phyloP scores from a whole-genome alignment of 2,888 invertebrate genomes.

The Troglohyphantes excavatus region DNA sequence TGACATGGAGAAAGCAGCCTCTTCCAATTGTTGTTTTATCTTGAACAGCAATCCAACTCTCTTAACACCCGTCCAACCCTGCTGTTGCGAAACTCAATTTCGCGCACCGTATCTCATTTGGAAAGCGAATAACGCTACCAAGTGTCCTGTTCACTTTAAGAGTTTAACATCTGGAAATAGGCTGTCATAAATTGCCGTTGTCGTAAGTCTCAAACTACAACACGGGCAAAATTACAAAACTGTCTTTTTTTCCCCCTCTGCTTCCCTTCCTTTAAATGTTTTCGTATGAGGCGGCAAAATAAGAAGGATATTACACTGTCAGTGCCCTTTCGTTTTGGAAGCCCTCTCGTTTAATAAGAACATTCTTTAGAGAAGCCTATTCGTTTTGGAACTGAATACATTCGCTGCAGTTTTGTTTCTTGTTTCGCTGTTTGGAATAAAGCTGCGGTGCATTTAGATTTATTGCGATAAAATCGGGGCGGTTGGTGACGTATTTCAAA shows the following conservation, averaged over 20 bases:
- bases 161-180: conserved; percentile 70
- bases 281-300: conserved; percentile 8
- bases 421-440: not conserved
- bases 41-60: conserved; percentile 30
- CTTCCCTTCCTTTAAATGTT: conserved; percentile 3
- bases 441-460: not conserved
- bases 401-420: not conserved
- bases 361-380: conserved; percentile 27
- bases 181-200: conserved; percentile 67
- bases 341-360: conserved; percentile 48
- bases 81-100: conserved; percentile 69
- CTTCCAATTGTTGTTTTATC: conserved; percentile 44
- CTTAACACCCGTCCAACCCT: conserved; percentile 54
- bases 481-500: too few relatives aligned
- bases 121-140: conserved; percentile 52
- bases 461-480: too few relatives aligned
- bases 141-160: conserved; percentile 37
- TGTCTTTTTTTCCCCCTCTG: conserved; percentile 39
- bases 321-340: conserved; percentile 37
- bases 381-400: not conserved
- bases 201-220: conserved; percentile 40
- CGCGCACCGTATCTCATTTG: conserved; percentile 72
- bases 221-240: conserved; percentile 65
- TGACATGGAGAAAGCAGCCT: conserved; percentile 12
- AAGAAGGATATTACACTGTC: conserved; percentile 48